Base-by-base conservation (phyloP, 1,140 invertebrate genomes). In the Drosophila chauvacae region DNA sequence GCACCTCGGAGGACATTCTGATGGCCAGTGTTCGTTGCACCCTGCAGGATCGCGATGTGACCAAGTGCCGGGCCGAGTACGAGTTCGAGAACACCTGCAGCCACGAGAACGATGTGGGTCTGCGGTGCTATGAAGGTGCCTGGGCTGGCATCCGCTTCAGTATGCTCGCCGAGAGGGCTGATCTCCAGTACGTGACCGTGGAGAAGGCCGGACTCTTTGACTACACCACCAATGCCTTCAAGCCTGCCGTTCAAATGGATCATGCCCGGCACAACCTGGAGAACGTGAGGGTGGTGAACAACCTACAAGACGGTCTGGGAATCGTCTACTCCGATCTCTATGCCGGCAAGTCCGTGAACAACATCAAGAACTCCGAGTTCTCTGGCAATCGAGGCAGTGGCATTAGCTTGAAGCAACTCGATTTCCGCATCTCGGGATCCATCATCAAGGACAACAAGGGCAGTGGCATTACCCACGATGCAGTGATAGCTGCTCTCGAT, bases 231-330 rank as follows among this genome's bases (percentile, higher is more conserved):
- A 96, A 97, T 92, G 92, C 94, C 4, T 99, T 99, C 79, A 98
- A 97, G 91, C 97, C 97, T 50, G 99, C 98, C 0, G 92, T 99
- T 3, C 98, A 99, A 94, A 97, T 99, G 63, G 99, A 99, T 93
- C 98, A 99, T 93, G 97, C 98, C 57, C 95, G 97, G 59, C 98
- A 99, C 90, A 96, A 97, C 28, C 94, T 99, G 72, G 96, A 98
- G 87, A 96, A 96, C 77, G 95, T 98, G 6, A 94, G 95, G 79
- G 93, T 98, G 3, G 93, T 94, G 0, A 95, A 97, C 77, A 98
- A 98, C 92, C 95, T 96, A 30, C 96, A 97, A 86, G 97, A 98
- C 92, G 98, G 98, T 0, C 92, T 98, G 16, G 97, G 97, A 14
- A 94, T 98, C 39, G 93, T 98, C 20, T 98, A 98, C 91, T 97